Evolutionary conservation across 2,888 invertebrate species (phyloP).

Genomic region (Teleiodes luculella): DNA sequence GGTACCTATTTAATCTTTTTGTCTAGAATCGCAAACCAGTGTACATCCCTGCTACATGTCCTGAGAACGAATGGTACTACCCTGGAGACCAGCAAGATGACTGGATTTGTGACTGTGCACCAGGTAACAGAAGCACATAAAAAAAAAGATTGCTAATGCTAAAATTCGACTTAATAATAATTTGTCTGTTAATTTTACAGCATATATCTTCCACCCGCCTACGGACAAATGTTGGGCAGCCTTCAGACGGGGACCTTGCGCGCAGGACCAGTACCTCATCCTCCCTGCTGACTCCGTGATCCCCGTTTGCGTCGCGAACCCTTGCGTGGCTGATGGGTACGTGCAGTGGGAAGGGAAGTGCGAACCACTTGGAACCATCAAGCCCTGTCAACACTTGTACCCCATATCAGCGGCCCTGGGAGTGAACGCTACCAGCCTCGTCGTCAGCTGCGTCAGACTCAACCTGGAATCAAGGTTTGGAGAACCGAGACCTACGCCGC

Average conservation of each 20-base stretch:
- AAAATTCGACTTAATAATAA: background rate
- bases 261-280: constrained; percentile 71
- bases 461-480: constrained; percentile 47
- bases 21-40: constrained; percentile 76
- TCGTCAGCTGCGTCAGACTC: constrained; percentile 76
- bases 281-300: constrained; percentile 69
- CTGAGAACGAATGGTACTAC: constrained; percentile 81
- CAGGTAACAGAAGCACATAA: constrained; percentile 64
- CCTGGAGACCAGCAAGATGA: constrained; percentile 81
- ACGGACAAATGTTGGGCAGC: constrained; percentile 81
- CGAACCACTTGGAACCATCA: constrained; percentile 47
- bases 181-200: constrained; percentile 46
- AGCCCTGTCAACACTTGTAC: constrained; percentile 57
- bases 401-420: constrained; percentile 66
- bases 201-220: constrained; percentile 79
- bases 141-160: background rate
- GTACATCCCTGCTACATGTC: constrained; percentile 78
- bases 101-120: constrained; percentile 82
- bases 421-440: constrained; percentile 79
- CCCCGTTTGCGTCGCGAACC: constrained; percentile 81
- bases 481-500: constrained; percentile 18
- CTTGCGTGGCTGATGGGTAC: constrained; percentile 75
- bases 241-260: constrained; percentile 82
- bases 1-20: background rate
- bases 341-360: constrained; percentile 71